A percentile compares a stretch with the other conserved stretches of the same genome.
Evolutionary conservation across 2,797 vertebrate species (phyloP).

Genomic region (Malacoraja senta): DNA sequence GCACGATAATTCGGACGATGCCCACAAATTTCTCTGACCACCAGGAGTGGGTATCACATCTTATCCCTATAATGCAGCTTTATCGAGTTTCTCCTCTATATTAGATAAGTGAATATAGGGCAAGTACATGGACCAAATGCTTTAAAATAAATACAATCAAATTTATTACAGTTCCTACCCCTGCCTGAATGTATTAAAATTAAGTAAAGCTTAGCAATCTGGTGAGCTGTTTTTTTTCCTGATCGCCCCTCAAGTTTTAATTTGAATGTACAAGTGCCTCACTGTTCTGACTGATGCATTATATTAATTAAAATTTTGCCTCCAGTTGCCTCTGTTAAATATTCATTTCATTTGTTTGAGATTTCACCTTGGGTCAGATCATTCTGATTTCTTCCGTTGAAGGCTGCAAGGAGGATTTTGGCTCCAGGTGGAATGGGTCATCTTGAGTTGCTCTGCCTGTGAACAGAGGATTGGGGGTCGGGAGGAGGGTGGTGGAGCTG

Average conservation of each 20-base stretch:
- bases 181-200: background rate
- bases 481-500: too few relatives aligned
- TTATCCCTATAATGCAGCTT: too few relatives aligned
- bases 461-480: background rate
- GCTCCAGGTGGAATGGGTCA: background rate
- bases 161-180: background rate
- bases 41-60: too few relatives aligned
- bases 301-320: background rate
- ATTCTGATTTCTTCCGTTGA: background rate
- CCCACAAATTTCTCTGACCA: too few relatives aligned
- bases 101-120: too few relatives aligned
- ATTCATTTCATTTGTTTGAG: background rate
- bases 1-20: too few relatives aligned
- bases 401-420: background rate
- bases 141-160: background rate
- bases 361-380: background rate
- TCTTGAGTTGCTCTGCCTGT: background rate
- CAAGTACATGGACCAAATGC: background rate
- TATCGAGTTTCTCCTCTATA: too few relatives aligned
- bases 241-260: background rate
- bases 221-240: background rate
- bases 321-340: background rate
- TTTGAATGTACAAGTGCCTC: background rate
- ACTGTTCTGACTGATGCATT: background rate
- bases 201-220: background rate